Percentiles rank a stretch among this genome's conserved stretches.
These are phyloP conservation scores for Acinonyx jubatus DNA, from an alignment of 2,113 vertebrate genomes.

Conservation along the genomic window DNA sequence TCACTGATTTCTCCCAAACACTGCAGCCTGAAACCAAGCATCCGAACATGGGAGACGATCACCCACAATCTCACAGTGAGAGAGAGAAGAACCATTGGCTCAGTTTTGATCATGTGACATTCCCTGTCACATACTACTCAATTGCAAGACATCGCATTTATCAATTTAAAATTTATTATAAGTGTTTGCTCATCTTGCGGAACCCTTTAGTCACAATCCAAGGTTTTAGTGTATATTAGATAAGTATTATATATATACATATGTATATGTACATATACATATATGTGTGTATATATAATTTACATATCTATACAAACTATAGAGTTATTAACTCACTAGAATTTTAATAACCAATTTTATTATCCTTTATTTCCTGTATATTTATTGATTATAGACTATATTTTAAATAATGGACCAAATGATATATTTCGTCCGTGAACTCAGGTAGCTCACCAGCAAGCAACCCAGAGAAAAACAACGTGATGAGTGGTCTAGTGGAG, in stretches of 20 bases:
- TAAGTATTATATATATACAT: not conserved
- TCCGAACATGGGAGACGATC: too few species aligned
- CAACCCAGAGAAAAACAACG: not conserved
- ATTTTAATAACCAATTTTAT: not conserved
- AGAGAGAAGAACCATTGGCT: too few species aligned
- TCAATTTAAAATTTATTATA: too few species aligned
- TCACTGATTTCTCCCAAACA: too few species aligned
- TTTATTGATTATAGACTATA: not conserved
- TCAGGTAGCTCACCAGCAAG: not conserved
- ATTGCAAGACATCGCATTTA: too few species aligned
- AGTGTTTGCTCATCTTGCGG: too few species aligned
- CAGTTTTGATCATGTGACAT: too few species aligned
- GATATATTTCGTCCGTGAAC: not conserved
- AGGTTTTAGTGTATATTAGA: too few species aligned
- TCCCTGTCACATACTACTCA: too few species aligned
- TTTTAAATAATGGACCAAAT: not conserved
- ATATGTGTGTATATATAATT: not conserved
- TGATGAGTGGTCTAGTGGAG: not conserved
- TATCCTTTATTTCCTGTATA: not conserved
- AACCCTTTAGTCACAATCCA: too few species aligned
- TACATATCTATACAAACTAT: not conserved
- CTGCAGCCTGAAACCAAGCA: too few species aligned
- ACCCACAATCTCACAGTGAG: too few species aligned
- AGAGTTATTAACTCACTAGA: not conserved
- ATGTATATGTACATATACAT: not conserved